A percentile compares a stretch with the other conserved stretches of the same genome.
Evolutionary conservation across 2,113 vertebrate genomes (phyloP).

Genomic region (Muscicapa adusta): DNA sequence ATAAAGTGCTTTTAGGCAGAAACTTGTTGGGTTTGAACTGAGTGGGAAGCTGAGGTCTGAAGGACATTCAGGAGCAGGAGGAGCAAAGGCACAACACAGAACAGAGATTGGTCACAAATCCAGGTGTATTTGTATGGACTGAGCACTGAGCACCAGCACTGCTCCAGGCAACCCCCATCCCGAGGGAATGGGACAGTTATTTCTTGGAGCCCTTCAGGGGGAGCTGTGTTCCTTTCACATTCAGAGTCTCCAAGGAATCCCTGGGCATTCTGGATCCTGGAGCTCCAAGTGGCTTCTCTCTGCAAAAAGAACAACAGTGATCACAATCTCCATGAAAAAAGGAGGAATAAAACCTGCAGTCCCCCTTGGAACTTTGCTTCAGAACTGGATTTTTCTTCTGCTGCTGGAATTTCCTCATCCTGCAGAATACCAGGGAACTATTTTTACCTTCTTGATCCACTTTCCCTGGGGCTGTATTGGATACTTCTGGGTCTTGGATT

Average conservation of each 20-base stretch:
- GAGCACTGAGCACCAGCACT: conserved; percentile 65
- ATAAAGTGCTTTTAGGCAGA: conserved; percentile 51
- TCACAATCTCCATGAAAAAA: background rate
- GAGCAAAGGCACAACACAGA: conserved; percentile 32
- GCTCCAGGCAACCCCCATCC: conserved; percentile 13
- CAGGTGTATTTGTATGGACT: background rate
- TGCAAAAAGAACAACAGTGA: conserved; percentile 26
- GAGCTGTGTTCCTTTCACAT: conserved; percentile 61
- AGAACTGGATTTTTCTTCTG: background rate
- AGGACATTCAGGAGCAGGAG: conserved; percentile 11
- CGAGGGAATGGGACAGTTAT: conserved; percentile 40
- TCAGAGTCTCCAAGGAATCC: conserved; percentile 61
- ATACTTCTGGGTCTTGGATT: conserved; percentile 45
- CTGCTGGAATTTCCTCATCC: background rate
- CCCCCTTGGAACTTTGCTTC: background rate
- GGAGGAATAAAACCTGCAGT: background rate
- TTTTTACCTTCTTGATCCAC: conserved; percentile 74
- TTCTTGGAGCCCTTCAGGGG: conserved; percentile 70
- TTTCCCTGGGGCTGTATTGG: conserved; percentile 31
- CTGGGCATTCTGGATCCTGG: conserved; percentile 19
- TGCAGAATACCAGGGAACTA: no score
- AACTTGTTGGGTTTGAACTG: background rate
- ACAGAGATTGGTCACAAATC: conserved; percentile 67
- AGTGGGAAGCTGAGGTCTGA: background rate
- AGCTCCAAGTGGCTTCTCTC: conserved; percentile 65